Conservation (phyloP, 2,888 invertebrate genomes). For the Metalampra italica region DNA sequence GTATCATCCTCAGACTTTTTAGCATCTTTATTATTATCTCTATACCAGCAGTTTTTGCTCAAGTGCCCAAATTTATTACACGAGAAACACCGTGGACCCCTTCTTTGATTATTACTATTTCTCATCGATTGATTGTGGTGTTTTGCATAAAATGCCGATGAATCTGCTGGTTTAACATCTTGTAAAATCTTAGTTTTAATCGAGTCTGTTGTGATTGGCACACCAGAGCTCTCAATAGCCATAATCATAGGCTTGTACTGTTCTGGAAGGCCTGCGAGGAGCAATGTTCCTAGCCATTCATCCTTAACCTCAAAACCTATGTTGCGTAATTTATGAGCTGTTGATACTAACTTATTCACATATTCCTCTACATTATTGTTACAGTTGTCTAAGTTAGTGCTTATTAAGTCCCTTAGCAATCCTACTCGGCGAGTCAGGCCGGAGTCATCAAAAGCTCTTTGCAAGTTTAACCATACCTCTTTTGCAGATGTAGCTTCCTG, state of each 20-base stretch:
- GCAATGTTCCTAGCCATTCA: constrained; percentile 20
- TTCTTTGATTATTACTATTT: not conserved
- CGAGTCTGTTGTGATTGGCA: constrained; percentile 4
- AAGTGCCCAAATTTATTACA: constrained; percentile 15
- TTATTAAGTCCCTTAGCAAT: constrained; percentile 19
- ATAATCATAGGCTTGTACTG: constrained; percentile 10
- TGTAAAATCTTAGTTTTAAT: constrained; percentile 7
- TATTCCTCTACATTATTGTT: constrained; percentile 18
- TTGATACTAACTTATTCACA: constrained; percentile 16
- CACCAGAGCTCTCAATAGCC: constrained; percentile 5
- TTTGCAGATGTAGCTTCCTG: constrained; percentile 14
- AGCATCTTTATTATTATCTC: too few relatives aligned
- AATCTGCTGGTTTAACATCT: not conserved
- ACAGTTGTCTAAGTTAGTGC: constrained; percentile 13
- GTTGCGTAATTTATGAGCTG: constrained; percentile 19
- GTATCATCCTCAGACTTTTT: too few relatives aligned
- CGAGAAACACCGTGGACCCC: constrained; percentile 9
- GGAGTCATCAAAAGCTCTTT: constrained; percentile 19
- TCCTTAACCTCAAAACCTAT: constrained; percentile 19
- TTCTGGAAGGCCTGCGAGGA: constrained; percentile 19
- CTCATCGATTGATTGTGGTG: not conserved
- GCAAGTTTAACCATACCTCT: constrained; percentile 15
- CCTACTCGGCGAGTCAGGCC: constrained; percentile 5
- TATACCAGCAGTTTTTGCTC: constrained; percentile 8
- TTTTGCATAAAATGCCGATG: not conserved